Evolutionary conservation across 2,113 vertebrate genomes (phyloP).

Genomic region (Lathamus discolor): DNA sequence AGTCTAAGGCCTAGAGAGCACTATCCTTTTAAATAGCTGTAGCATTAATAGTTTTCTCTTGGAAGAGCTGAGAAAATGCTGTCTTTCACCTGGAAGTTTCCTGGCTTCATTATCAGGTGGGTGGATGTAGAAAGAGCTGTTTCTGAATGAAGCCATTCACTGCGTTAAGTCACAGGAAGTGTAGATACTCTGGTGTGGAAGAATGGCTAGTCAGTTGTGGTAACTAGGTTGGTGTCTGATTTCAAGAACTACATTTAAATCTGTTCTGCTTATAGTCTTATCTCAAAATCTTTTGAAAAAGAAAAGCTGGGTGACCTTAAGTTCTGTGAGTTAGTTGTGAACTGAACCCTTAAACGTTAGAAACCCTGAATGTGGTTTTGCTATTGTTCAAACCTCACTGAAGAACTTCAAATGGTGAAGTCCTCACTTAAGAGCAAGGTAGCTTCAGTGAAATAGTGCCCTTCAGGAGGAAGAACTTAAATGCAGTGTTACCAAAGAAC

Average conservation of each 20-base stretch:
- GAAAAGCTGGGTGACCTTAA: not conserved
- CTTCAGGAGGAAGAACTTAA: not conserved
- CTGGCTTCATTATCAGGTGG: not conserved
- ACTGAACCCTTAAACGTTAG: not conserved
- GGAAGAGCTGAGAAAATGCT: not conserved
- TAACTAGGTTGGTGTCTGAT: not conserved
- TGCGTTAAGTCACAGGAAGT: not conserved
- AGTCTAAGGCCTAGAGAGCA: not conserved
- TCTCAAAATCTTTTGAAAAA: not conserved
- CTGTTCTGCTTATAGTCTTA: not conserved
- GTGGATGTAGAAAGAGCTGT: not conserved
- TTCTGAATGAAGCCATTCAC: not conserved
- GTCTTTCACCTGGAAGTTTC: not conserved
- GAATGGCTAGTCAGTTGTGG: not conserved
- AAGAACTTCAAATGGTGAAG: not conserved
- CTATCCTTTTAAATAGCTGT: not conserved
- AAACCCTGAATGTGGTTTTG: not conserved
- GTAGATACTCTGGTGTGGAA: not conserved
- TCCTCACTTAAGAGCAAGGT: not conserved
- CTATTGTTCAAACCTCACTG: not conserved
- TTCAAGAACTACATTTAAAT: not conserved
- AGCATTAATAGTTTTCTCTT: not conserved
- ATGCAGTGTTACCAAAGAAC: not conserved
- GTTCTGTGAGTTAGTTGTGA: not conserved
- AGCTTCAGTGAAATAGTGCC: not conserved